Percentiles rank a stretch among this genome's conserved stretches.
These are phyloP conservation scores for Danio rerio DNA, from an alignment of 2,113 vertebrate genomes.

Conservation along the genomic window GRCz12tu NC_133187.1:4507501-4508000, in stretches of 20 bases:
- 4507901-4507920: constrained; percentile 49
- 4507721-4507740: constrained; percentile 67
- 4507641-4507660: constrained; percentile 62
- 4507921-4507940: background rate
- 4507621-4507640: constrained; percentile 63
- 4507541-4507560: too few relatives aligned
- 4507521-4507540: too few relatives aligned
- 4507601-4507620: constrained; percentile 69
- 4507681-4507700: constrained; percentile 67
- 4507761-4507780: constrained; percentile 49
- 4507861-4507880: constrained; percentile 67
- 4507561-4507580: too few relatives aligned
- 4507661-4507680: constrained; percentile 73
- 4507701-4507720: constrained; percentile 69
- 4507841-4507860: constrained; percentile 66
- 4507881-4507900: constrained; percentile 67
- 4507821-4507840: constrained; percentile 71
- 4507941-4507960: background rate
- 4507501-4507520: too few relatives aligned
- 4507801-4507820: constrained; percentile 73
- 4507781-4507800: constrained; percentile 67
- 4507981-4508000: background rate
- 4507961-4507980: too few relatives aligned
- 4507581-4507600: too few relatives aligned
- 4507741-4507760: constrained; percentile 58